Evolutionary conservation across 2,113 vertebrate genomes (phyloP).

Genomic region (Grus americana): DNA sequence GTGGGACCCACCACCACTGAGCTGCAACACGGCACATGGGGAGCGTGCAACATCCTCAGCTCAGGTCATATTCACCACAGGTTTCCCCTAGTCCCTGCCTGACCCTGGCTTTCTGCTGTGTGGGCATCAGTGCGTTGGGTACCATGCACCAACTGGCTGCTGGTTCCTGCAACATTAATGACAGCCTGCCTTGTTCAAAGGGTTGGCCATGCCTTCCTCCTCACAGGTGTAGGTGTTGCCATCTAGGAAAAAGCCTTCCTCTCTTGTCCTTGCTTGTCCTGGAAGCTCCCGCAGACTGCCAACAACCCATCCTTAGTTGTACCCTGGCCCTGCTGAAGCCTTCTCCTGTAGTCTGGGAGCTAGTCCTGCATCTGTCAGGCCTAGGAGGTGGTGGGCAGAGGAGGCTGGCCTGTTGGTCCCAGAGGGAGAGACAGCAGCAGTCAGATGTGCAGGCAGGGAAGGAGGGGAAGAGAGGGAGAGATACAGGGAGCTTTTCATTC

Average conservation of each 20-base stretch:
- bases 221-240: background rate
- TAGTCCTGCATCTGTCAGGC: background rate
- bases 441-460: conserved; percentile 10
- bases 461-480: background rate
- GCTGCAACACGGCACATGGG: background rate
- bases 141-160: background rate
- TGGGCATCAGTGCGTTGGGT: background rate
- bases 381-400: background rate
- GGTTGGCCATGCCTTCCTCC: background rate
- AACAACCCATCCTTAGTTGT: background rate
- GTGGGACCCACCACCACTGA: background rate
- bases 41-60: background rate
- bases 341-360: background rate
- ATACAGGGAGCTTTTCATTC: conserved; percentile 69
- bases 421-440: background rate
- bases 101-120: background rate
- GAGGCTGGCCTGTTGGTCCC: background rate
- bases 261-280: background rate
- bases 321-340: background rate
- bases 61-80: background rate
- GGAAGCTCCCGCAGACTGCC: background rate
- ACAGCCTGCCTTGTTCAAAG: rapidly evolving
- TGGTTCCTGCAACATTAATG: background rate
- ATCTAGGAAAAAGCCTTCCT: background rate
- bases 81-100: background rate